Evolutionary conservation across 2,113 vertebrate species (phyloP).

Genomic region (Mormyrus iriodes): DNA sequence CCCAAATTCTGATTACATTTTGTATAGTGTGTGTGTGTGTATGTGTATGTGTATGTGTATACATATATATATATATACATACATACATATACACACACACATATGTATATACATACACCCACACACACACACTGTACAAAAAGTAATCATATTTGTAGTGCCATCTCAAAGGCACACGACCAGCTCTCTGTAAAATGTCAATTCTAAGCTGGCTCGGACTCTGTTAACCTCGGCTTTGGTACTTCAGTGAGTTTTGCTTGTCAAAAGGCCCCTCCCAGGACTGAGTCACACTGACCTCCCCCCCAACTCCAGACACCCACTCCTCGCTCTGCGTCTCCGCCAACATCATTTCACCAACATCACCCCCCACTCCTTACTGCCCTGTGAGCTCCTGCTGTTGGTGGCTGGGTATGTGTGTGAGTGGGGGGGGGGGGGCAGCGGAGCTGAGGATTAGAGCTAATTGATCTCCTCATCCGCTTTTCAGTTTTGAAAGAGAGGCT

Average conservation of each 20-base stretch:
- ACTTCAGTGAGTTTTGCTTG: background rate
- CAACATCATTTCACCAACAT: background rate
- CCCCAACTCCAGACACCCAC: background rate
- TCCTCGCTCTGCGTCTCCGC: background rate
- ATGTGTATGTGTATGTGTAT: background rate
- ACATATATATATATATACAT: no score
- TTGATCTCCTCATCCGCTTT: conserved; percentile 24
- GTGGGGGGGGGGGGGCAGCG: background rate
- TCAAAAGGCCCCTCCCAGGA: background rate
- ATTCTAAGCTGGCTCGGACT: background rate
- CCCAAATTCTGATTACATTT: no score
- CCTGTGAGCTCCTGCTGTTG: background rate
- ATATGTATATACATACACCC: no score
- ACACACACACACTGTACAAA: no score
- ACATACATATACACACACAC: no score
- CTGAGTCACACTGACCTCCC: conserved; percentile 5
- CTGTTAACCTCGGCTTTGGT: background rate
- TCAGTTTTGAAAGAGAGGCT: background rate
- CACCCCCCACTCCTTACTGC: background rate
- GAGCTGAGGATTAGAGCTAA: conserved; percentile 29
- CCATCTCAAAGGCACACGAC: background rate
- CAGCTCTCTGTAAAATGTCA: background rate
- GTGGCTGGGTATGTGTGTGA: background rate
- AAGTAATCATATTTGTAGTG: background rate
- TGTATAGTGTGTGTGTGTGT: background rate